Evolutionary conservation across 64 coral and sea anemone genomes (phyloP), one percentile per base, ranked within the genome.

Genomic region (Catalaphyllia jardinei): DNA sequence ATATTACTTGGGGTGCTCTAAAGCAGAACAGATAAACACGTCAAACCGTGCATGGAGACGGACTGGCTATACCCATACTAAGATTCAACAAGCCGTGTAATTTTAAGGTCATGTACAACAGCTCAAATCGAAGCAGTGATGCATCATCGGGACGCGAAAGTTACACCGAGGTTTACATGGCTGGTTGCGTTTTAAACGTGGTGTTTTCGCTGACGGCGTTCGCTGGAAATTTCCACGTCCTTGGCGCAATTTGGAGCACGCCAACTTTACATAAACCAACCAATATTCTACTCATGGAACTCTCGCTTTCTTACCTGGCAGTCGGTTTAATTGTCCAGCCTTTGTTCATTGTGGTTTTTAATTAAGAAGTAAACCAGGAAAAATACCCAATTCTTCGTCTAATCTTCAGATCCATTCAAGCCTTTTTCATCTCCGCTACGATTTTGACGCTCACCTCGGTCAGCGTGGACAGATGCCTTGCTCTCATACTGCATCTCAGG

Each of bases 301-400:
- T 86, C 28, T 52, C 82, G 0, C 52, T 72, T 14, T 67, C 82
- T 3, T 64, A 86, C n/a, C 49, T 86, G 9, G 62, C 64, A 4
- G 82, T 86, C 3, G 62, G 64, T 4, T 51, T 86, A 0, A 50
- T 86, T 8, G 46, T 86, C 8, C 82, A 86, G 33, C 82, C 82
- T 15, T 33, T 86, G 31, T 86, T 72, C 62, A 27, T 86, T 25
- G 0, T 8, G 31, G 50, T 25, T 24, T 17, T 51, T 29, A 35
- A 57, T 60, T 69, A 69, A n/a, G 65, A 69, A 25, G 10, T 69
- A 4, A 27, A 11, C 22, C 10, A 11, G 24, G 65, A n/a, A 69
- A 69, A 2, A 69, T 24, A 28, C 11, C 22, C 22, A 7, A 1
- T n/a, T n/a, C 65, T 69, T 15, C 19, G 63, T 15, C 22, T 27